Evolutionary conservation across 92 coral and sea anemone genomes (phyloP).

Genomic region (Montipora capitata): DNA sequence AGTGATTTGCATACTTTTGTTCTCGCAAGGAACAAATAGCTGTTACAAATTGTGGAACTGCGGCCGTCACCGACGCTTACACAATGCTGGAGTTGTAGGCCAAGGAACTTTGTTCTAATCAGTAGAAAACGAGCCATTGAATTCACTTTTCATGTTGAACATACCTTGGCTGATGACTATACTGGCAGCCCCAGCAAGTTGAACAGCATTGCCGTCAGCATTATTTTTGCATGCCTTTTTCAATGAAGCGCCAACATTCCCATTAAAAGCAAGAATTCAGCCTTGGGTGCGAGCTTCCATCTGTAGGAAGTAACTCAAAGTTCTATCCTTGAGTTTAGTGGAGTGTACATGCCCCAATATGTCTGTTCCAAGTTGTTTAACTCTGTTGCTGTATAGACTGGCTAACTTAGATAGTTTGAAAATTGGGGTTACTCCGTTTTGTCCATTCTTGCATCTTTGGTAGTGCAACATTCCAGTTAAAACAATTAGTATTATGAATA

Average conservation of each 20-base stretch:
- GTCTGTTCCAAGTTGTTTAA: slow-evolving; percentile 15
- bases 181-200: slow-evolving; percentile 4
- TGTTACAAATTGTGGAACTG: no score
- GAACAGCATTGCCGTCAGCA: slow-evolving; percentile 51
- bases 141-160: background rate
- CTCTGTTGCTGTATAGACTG: slow-evolving; percentile 28
- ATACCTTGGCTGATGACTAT: background rate
- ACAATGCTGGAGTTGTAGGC: no score
- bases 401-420: no score
- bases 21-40: no score
- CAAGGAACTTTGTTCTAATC: no score
- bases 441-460: no score
- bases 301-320: slow-evolving; percentile 44
- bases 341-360: slow-evolving; percentile 58
- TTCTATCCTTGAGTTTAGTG: slow-evolving; percentile 60
- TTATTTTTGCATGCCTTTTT: slow-evolving; percentile 45
- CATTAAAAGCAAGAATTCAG: slow-evolving; percentile 10
- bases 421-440: no score
- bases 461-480: no score
- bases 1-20: no score
- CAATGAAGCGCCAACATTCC: slow-evolving; percentile 38
- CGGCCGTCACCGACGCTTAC: no score
- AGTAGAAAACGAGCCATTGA: no score
- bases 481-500: no score
- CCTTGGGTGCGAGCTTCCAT: background rate